Conservation (phyloP, 2,113 vertebrate genomes). For the Elanoides forficatus region DNA sequence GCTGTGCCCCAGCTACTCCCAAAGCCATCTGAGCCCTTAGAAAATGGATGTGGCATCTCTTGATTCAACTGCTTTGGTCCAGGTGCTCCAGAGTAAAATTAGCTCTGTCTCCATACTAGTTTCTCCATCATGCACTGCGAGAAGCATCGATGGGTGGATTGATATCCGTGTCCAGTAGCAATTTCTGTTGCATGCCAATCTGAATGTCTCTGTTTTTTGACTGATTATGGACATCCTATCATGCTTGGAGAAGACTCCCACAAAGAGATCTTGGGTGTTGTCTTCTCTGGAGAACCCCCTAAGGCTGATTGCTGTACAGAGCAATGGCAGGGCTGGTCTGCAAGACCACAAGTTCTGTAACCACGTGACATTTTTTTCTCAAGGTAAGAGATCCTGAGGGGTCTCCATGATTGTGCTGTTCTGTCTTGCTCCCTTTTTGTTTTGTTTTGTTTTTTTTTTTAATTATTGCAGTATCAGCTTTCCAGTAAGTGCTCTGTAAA, state of each 20-base stretch:
- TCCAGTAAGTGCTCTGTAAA: not conserved
- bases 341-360: not conserved
- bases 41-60: not conserved
- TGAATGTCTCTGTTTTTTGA: not conserved
- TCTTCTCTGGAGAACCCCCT: not conserved
- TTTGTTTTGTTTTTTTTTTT: not conserved
- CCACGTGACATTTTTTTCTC: not conserved
- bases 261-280: not conserved
- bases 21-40: not conserved
- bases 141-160: not conserved
- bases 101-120: not conserved
- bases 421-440: not conserved
- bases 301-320: not conserved
- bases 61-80: not conserved
- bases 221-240: not conserved
- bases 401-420: not conserved
- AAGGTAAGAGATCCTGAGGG: not conserved
- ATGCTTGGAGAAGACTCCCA: not conserved
- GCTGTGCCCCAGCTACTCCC: not conserved
- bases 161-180: not conserved
- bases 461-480: not conserved
- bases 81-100: not conserved
- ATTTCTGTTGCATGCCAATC: not conserved
- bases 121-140: not conserved
- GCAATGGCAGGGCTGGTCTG: not conserved